These are phyloP conservation scores for Ornithorhynchus anatinus DNA, from an alignment of 2,113 vertebrate genomes.

Conservation along the genomic window DNA sequence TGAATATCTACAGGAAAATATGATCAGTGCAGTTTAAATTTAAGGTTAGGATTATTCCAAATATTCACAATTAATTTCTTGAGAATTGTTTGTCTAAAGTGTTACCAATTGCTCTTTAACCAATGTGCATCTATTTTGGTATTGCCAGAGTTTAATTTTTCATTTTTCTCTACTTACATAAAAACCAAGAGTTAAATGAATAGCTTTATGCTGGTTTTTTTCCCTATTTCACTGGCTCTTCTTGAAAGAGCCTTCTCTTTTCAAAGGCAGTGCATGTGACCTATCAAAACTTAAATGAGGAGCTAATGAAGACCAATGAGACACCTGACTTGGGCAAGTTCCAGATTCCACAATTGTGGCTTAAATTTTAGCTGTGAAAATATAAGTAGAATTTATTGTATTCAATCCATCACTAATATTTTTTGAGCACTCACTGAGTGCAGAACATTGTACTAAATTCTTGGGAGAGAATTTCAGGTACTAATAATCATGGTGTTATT, in stretches of 20 bases:
- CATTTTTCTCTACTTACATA: constrained; percentile 35
- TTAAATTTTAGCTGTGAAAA: no score
- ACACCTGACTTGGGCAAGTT: background rate
- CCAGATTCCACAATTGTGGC: no score
- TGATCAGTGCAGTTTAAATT: constrained; percentile 37
- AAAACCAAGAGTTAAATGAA: constrained; percentile 35
- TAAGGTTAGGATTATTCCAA: constrained; percentile 61
- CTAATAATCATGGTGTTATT: no score
- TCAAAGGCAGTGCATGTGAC: constrained; percentile 16
- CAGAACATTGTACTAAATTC: no score
- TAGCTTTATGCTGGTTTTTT: constrained; percentile 3
- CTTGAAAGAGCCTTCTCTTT: background rate
- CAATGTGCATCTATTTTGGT: constrained; percentile 48
- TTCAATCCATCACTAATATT: no score
- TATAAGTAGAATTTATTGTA: no score
- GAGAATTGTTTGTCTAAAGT: constrained; percentile 56
- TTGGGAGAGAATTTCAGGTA: no score
- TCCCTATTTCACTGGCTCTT: background rate
- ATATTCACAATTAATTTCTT: constrained; percentile 71
- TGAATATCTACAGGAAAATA: constrained; percentile 33
- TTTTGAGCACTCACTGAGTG: no score
- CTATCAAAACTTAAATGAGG: constrained; percentile 7
- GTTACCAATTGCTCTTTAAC: constrained; percentile 64
- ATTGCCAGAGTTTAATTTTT: constrained; percentile 27
- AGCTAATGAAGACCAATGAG: background rate